These are phyloP conservation scores for Phoenicopterus ruber DNA, from an alignment of 2,113 vertebrate genomes.

Conservation along the genomic window DNA sequence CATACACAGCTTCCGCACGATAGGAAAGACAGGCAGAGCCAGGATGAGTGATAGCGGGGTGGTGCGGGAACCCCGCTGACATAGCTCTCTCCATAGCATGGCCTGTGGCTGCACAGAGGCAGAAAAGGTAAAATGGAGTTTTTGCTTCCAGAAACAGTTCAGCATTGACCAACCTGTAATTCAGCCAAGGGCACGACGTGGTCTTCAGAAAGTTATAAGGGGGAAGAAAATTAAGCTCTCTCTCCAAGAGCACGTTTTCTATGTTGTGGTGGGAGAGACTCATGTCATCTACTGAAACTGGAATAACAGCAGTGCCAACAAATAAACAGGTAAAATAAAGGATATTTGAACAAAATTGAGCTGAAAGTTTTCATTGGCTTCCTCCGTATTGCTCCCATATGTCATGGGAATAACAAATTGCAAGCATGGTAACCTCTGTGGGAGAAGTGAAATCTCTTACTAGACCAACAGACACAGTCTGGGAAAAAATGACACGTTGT, in stretches of 20 bases:
- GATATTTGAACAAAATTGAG: neutral
- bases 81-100: accelerated
- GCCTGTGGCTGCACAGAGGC: neutral
- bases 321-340: neutral
- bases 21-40: neutral
- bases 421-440: neutral
- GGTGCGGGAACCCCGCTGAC: accelerated
- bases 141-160: neutral
- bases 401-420: neutral
- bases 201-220: neutral
- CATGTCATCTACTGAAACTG: neutral
- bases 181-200: accelerated
- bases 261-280: neutral
- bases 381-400: neutral
- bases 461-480: neutral
- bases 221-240: neutral
- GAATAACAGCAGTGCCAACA: neutral
- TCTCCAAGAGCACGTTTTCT: neutral
- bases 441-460: neutral
- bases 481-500: neutral
- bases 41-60: neutral
- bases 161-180: neutral
- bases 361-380: neutral
- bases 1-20: neutral
- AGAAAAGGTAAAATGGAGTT: neutral